A percentile compares a stretch with the other conserved stretches of the same genome.
These are phyloP conservation scores for Hyposoter didymator DNA, from an alignment of 2,888 invertebrate species.

Conservation along the genomic window DNA sequence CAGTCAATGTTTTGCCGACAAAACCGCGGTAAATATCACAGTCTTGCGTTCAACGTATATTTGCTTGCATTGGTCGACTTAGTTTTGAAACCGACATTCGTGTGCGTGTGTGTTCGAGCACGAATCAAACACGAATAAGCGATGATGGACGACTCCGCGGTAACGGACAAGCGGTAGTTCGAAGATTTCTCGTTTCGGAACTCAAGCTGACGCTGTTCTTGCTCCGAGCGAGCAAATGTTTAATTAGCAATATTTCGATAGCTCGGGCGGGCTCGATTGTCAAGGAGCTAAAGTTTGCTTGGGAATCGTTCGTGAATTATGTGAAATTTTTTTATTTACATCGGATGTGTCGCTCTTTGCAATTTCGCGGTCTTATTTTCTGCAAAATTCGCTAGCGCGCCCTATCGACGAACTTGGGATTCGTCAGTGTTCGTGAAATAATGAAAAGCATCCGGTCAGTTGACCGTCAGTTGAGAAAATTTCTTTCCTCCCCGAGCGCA, in stretches of 20 bases:
- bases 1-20: background rate
- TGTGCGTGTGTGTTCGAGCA: background rate
- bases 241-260: too few relatives aligned
- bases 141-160: background rate
- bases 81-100: conserved; percentile 29
- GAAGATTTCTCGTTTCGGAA: background rate
- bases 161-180: background rate
- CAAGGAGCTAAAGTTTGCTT: too few relatives aligned
- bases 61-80: conserved; percentile 4
- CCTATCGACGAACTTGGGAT: too few relatives aligned
- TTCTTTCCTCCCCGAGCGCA: background rate
- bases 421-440: background rate
- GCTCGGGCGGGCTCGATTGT: too few relatives aligned
- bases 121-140: background rate
- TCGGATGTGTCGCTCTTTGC: too few relatives aligned
- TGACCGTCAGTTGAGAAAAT: background rate
- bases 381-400: too few relatives aligned
- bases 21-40: conserved; percentile 14
- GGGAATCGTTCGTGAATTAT: too few relatives aligned
- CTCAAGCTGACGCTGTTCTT: background rate
- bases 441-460: background rate
- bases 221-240: too few relatives aligned
- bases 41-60: background rate
- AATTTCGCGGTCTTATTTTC: too few relatives aligned
- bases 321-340: too few relatives aligned